Base-by-base conservation (phyloP, 2,888 invertebrate species). In the Trachelus troglodyta region DNA sequence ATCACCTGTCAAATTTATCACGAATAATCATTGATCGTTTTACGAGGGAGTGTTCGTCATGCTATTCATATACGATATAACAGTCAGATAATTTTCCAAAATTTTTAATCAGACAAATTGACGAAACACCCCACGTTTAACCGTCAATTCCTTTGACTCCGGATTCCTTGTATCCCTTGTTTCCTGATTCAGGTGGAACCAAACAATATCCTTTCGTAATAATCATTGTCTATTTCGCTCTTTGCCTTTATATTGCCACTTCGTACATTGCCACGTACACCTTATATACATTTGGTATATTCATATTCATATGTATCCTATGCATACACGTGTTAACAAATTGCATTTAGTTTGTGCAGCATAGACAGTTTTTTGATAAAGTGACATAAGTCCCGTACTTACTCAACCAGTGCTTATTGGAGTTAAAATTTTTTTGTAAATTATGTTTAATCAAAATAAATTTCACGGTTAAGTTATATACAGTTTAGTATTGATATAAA, bases 221-320 rank as follows among this genome's bases (percentile, higher is more conserved):
- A 71, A 77, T 35, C 77, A 75, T 75, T 77, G 69, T 77, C 73
- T 75, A 75, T 74, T 69, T 74, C 75, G 77, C 71, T 77, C 77
- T 77, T 75, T 40, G 75, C 69, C 71, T 31, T 33, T 31, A 33
- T 71, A 71, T 30, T 23, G 71, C 71, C 34, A 71, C 34, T 71
- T 23, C 34, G 56, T 56, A 56, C 56, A 56, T 56, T 23, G 56
- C 56, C 56, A 56, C 56, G 56, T 56, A 56, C 56, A 56, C 56
- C 56, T 56, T 56, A 56, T 56, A 56, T 56, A 56, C 56, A 56
- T 56, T 56, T 56, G 56, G 56, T 56, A 71, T 71, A 71, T 71
- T 23, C 34, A 71, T 71, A 71, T 71, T 23, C 71, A 71, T 71
- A 71, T 71, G 34, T 71, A 33, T 71, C 31, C 71, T 34, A 33